Base-by-base conservation (phyloP, 2,113 vertebrate species). In the Amazona vittata region DNA sequence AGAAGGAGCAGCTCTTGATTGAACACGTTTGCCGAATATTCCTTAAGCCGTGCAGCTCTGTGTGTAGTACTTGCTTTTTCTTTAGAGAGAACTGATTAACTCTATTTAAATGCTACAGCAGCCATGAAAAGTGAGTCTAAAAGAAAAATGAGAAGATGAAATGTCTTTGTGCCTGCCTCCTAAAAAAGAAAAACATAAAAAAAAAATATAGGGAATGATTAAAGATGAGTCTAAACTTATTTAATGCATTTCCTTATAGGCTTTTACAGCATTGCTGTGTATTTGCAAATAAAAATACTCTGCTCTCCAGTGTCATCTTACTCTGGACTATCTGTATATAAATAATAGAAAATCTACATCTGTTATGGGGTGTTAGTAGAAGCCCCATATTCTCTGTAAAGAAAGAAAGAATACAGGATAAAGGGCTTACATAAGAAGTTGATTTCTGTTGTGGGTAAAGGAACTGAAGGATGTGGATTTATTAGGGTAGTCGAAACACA, bases 61-160 rank as follows among this genome's bases (percentile, higher is more conserved):
- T 69, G 94, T 93, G 74, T 28, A 89, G 69, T 55, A 5, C 71
- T 96, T 25, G 62, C 87, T 73, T 97, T 95, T 89, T 92, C 92
- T 96, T 89, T 91, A 49, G 44, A 81, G 75, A 76, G 68, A 94
- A 63, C 70, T 94, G 90, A 91, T 94, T 93, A 80, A 90, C 86
- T 93, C 71, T 37, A 9, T 93, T 94, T 93, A 91, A 96, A 97
- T 93, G 81, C 95, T 89, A n/a, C 52, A 69, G 76, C 77, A 91
- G 82, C 83, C 70, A 28, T 4, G 1, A 75, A 83, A 82, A 93
- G 37, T 18, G 84, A 78, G 22, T 53, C 50, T 80, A 31, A 62
- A 94, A 95, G 77, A 49, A 76, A 86, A 79, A 76, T 10, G 46
- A 81, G 70, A 65, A 60, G 78, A 86, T 90, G 86, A 89, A 93